Conservation (phyloP, 2,113 vertebrate genomes). For the Heterocephalus glaber region DNA sequence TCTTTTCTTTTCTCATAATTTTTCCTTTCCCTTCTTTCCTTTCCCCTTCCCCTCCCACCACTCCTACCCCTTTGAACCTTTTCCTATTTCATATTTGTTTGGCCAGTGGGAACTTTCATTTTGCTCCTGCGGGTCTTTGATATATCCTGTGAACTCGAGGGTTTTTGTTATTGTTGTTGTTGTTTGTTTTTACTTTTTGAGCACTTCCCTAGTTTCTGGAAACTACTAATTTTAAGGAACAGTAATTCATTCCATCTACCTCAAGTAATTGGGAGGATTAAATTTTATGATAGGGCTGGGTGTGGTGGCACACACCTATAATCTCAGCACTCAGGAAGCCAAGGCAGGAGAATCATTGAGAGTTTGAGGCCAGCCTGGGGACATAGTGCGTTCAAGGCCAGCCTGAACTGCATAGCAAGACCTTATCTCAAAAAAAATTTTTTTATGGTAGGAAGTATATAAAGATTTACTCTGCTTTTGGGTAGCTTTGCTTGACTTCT, state of each 20-base stretch:
- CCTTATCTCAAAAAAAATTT: too few relatives aligned
- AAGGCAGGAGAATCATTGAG: too few relatives aligned
- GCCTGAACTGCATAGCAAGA: too few relatives aligned
- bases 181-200: background rate
- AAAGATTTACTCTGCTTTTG: background rate
- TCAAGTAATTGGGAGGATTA: background rate
- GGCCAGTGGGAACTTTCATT: background rate
- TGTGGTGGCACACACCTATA: too few relatives aligned
- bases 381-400: too few relatives aligned
- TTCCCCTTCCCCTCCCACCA: too few relatives aligned
- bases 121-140: background rate
- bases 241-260: background rate
- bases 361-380: too few relatives aligned
- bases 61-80: too few relatives aligned
- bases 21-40: too few relatives aligned
- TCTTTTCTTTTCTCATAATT: too few relatives aligned
- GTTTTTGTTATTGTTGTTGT: background rate
- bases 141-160: background rate
- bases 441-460: background rate
- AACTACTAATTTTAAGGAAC: background rate
- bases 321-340: too few relatives aligned
- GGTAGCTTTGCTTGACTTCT: background rate
- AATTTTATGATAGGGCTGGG: background rate
- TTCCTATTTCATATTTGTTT: too few relatives aligned
- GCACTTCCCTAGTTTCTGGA: background rate